Percentiles rank a stretch among this genome's conserved stretches.
Conservation (phyloP, 2,113 vertebrate genomes). For the Limnothrissa miodon region DNA sequence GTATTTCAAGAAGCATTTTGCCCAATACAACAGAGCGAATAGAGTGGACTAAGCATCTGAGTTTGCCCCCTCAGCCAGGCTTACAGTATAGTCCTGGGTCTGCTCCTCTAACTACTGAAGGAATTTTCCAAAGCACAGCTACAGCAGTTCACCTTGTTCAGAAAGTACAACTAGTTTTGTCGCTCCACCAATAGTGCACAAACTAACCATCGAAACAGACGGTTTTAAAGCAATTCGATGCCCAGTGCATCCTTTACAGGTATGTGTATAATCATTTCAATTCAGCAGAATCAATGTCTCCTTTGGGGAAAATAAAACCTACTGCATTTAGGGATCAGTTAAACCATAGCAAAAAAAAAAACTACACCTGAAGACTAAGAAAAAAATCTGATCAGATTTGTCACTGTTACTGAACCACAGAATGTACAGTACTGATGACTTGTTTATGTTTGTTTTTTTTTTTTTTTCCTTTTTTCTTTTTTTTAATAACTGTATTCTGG, state of each 20-base stretch:
- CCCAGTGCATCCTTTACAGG: constrained; percentile 64
- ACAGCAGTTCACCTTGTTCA: constrained; percentile 72
- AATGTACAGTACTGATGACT: constrained; percentile 51
- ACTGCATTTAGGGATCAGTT: constrained; percentile 74
- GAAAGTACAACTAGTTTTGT: constrained; percentile 62
- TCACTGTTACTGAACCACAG: constrained; percentile 44
- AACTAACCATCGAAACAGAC: constrained; percentile 70
- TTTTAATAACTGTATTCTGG: constrained; percentile 43
- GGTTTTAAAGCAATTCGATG: constrained; percentile 71
- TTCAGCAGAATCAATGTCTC: constrained; percentile 74
- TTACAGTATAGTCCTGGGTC: neutral
- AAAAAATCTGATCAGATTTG: constrained; percentile 27
- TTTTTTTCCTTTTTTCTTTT: constrained; percentile 20
- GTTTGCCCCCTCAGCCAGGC: neutral
- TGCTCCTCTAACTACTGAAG: constrained; percentile 62
- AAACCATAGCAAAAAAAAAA: constrained; percentile 67
- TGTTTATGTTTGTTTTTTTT: too few species aligned
- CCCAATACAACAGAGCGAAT: neutral
- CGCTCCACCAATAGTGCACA: constrained; percentile 80
- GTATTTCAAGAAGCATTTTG: neutral
- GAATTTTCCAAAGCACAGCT: constrained; percentile 67
- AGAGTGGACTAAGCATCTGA: neutral
- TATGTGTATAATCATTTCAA: constrained; percentile 56
- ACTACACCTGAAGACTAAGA: constrained; percentile 61
- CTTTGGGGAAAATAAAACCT: constrained; percentile 41